A percentile compares a stretch with the other conserved stretches of the same genome.
These are phyloP conservation scores for Sphaerophoria taeniata DNA, from an alignment of 2,888 invertebrate genomes.

Conservation along the genomic window DNA sequence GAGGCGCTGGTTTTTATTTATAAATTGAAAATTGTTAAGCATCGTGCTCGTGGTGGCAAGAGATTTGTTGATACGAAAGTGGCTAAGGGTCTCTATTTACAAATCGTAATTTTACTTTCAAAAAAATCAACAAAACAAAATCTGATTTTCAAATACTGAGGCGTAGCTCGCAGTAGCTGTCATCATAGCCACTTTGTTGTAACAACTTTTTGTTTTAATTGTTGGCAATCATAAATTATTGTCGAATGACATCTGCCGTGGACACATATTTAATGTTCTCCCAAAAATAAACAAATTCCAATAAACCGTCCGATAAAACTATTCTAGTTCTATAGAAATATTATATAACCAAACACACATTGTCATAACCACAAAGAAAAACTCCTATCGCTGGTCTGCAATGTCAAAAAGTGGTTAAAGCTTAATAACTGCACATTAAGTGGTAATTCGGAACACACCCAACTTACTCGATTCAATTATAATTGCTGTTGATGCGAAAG, in stretches of 20 bases:
- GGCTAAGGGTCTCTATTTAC: no score
- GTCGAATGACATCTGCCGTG: slow-evolving; percentile 62
- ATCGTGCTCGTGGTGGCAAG: no score
- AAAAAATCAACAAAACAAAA: no score
- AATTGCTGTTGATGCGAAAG: no score
- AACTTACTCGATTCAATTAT: no score
- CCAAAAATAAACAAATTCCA: neutral
- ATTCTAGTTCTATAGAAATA: neutral
- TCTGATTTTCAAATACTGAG: no score
- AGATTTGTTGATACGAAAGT: no score
- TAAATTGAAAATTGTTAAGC: no score
- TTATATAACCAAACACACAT: neutral
- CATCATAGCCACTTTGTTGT: slow-evolving; percentile 55
- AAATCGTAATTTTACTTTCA: no score
- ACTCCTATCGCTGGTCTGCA: neutral
- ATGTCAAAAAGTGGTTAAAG: neutral
- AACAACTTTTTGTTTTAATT: slow-evolving; percentile 68
- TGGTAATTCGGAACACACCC: slow-evolving; percentile 9
- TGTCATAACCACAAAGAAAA: neutral
- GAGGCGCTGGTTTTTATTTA: no score
- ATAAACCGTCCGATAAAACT: neutral
- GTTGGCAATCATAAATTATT: slow-evolving; percentile 68
- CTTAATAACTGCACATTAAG: slow-evolving; percentile 9
- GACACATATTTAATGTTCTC: slow-evolving; percentile 46
- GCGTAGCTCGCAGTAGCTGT: no score